phyloP scores from a whole-genome alignment of 2,888 invertebrate genomes.

The Scaptomyza tumidula region DNA sequence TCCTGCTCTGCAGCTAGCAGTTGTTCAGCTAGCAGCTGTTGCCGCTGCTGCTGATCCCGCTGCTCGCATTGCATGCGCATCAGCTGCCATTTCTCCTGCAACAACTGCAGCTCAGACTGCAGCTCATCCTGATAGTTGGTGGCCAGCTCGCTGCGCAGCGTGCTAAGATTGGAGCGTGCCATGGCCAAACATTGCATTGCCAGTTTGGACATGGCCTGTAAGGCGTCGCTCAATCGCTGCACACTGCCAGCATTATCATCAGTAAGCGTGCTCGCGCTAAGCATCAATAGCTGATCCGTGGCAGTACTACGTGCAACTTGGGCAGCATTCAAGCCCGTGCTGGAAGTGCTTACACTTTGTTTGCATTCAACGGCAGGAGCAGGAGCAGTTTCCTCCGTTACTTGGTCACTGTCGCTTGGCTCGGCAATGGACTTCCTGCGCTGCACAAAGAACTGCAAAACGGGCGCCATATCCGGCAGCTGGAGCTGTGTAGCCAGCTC shows the following conservation, averaged over 20 bases:
- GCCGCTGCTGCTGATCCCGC: slow-evolving; percentile 84
- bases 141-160: slow-evolving; percentile 86
- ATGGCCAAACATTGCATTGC: slow-evolving; percentile 86
- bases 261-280: slow-evolving; percentile 82
- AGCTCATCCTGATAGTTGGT: slow-evolving; percentile 86
- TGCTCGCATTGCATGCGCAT: slow-evolving; percentile 86
- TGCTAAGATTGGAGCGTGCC: slow-evolving; percentile 87
- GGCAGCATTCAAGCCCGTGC: slow-evolving; percentile 62
- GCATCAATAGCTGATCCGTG: slow-evolving; percentile 77
- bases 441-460: slow-evolving; percentile 90
- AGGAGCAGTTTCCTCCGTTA: not conserved
- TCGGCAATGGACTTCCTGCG: slow-evolving; percentile 74
- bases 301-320: slow-evolving; percentile 75
- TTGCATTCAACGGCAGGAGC: not conserved
- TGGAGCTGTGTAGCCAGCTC: slow-evolving; percentile 88
- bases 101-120: slow-evolving; percentile 85
- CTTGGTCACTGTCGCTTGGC: not conserved
- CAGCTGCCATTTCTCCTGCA: slow-evolving; percentile 86
- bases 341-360: slow-evolving; percentile 69
- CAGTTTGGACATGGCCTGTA: slow-evolving; percentile 85
- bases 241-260: slow-evolving; percentile 87
- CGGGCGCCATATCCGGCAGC: slow-evolving; percentile 88
- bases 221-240: slow-evolving; percentile 87
- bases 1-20: slow-evolving; percentile 68
- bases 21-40: slow-evolving; percentile 35